Base-by-base conservation (phyloP, 1,140 invertebrate genomes). In the Psix sp. region DNA sequence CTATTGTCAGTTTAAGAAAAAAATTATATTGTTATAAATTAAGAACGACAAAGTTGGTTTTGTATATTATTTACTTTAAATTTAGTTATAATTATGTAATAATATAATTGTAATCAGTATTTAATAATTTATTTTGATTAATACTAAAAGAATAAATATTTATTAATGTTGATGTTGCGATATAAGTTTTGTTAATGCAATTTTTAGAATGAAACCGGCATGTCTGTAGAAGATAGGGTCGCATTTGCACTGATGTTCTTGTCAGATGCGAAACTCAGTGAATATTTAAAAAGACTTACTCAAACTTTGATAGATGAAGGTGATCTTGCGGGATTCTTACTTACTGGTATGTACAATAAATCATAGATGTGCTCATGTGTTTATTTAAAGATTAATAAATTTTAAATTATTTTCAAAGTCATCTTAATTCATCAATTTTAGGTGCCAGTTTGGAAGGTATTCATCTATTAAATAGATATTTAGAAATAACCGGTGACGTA, bases 231-330 rank as follows among this genome's bases (percentile, higher is more conserved):
- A 74, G 97, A 99, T 87, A 89, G 95, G 77, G 91, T 98, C 33
- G 96, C 95, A n/a, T 98, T 98, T 89, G 96, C 96, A 18, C 93
- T 95, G 77, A 93, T 93, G 70, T 98, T 93, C 88, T 88, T 98
- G 18, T 91, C 94, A 5, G 96, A 98, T 86, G 86, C 84, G 10
- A 92, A 93, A 84, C 86, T 98, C 40, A 86, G 89, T 48, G 94
- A 95, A 16, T 98, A 93, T 88, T 87, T 98, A 13, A 90, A 91
- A 38, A 88, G 88, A 68, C 87, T 95, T 14, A 92, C 91, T 6
- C 89, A 90, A 38, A 89, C 90, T 48, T 88, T 97, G 33, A 92
- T 91, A 10, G 91, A 92, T 29, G 89, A 90, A 65, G 96, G 96
- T 3, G 91, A 95, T 86, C 88, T 98, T 10, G 91, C 94, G 78